phyloP scores from a whole-genome alignment of 2,888 invertebrate species.

The Leptarthrus brevirostris region DNA sequence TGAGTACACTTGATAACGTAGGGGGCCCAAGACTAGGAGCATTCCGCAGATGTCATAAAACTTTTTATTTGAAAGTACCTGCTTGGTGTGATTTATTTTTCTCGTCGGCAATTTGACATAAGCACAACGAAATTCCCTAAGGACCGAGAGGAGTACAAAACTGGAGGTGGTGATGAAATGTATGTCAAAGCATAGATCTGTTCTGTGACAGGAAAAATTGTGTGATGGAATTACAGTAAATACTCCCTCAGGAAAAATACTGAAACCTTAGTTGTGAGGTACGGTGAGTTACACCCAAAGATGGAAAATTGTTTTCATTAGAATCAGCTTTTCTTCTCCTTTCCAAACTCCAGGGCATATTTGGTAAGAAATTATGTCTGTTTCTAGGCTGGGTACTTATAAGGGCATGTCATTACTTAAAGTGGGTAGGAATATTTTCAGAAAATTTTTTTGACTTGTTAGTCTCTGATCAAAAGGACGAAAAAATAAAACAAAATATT shows the following conservation, averaged over 20 bases:
- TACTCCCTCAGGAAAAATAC: constrained; percentile 39
- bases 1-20: background rate
- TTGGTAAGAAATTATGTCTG: constrained; percentile 18
- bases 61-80: constrained; percentile 28
- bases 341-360: constrained; percentile 4
- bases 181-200: constrained; percentile 32
- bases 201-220: constrained; percentile 38
- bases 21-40: background rate
- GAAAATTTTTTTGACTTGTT: no score
- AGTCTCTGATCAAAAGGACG: no score
- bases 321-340: constrained; percentile 26
- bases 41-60: constrained; percentile 37
- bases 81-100: constrained; percentile 41
- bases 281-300: constrained; percentile 26
- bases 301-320: constrained; percentile 39
- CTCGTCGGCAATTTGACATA: constrained; percentile 46
- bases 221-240: constrained; percentile 43
- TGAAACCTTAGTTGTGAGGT: constrained; percentile 13
- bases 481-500: no score
- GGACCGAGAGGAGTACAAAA: constrained; percentile 7
- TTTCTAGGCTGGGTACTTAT: background rate
- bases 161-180: constrained; percentile 22
- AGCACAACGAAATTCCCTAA: constrained; percentile 25
- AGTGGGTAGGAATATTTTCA: no score
- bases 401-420: constrained; percentile 14